Evolutionary conservation across 2,797 vertebrate genomes (phyloP).

Genomic region (Anguilla megastoma): DNA sequence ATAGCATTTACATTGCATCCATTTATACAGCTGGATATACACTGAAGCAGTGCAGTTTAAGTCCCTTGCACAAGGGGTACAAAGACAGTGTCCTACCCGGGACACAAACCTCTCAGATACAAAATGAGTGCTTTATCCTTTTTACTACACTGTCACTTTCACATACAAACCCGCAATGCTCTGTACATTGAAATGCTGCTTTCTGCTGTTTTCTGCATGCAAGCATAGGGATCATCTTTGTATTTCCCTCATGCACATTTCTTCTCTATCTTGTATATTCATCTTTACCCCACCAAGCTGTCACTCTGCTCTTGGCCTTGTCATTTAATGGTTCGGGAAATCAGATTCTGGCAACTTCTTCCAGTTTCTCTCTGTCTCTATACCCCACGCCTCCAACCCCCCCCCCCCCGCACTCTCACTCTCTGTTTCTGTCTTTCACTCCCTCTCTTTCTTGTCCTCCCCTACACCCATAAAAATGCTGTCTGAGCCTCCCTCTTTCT

Average conservation of each 20-base stretch:
- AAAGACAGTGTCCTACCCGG: too few species aligned
- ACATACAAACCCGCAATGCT: neutral
- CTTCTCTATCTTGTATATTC: conserved; percentile 17
- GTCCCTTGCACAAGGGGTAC: too few species aligned
- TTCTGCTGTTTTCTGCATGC: neutral
- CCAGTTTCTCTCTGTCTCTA: conserved; percentile 25
- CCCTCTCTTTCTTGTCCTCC: conserved; percentile 14
- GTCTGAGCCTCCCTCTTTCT: neutral
- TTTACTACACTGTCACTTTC: too few species aligned
- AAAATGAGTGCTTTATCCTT: too few species aligned
- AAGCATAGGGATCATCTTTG: neutral
- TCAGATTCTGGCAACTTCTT: conserved; percentile 32
- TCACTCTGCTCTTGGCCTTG: conserved; percentile 13
- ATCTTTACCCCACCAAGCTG: neutral
- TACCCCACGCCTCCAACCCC: neutral
- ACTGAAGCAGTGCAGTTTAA: too few species aligned
- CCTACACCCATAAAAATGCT: conserved; percentile 31
- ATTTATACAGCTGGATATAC: too few species aligned
- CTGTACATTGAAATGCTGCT: neutral
- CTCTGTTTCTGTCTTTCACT: neutral
- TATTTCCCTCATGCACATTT: neutral
- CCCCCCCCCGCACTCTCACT: neutral
- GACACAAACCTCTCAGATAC: too few species aligned
- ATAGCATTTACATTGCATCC: too few species aligned
- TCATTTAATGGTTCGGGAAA: conserved; percentile 43